Percentiles rank a stretch among this genome's conserved stretches.
These are phyloP conservation scores for Conger conger DNA, from an alignment of 2,113 vertebrate genomes.

Conservation along the genomic window DNA sequence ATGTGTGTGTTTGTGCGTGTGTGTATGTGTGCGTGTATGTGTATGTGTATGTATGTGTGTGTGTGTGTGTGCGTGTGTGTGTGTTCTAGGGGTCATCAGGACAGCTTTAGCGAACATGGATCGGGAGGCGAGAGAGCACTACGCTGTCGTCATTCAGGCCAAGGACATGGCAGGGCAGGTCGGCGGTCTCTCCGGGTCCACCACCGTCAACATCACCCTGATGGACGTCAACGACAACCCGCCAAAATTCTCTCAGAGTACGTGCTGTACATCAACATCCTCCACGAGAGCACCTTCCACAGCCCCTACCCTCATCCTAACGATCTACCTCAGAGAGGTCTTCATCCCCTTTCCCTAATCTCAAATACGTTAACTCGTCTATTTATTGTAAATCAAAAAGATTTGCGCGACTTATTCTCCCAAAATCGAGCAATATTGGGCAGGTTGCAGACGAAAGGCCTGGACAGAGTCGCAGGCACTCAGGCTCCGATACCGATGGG, in stretches of 20 bases:
- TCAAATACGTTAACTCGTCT: too few species aligned
- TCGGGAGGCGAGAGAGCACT: constrained; percentile 94
- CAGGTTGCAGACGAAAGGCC: too few species aligned
- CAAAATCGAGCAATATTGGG: too few species aligned
- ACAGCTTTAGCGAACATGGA: constrained; percentile 96
- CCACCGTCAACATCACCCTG: constrained; percentile 94
- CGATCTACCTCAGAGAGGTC: too few species aligned
- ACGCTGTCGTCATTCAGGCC: constrained; percentile 96
- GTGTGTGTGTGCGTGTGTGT: constrained; percentile 16
- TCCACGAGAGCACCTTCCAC: not conserved
- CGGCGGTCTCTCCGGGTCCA: constrained; percentile 92
- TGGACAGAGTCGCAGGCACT: too few species aligned
- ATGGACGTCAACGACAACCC: constrained; percentile 98
- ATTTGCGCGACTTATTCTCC: too few species aligned
- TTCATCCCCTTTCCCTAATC: too few species aligned
- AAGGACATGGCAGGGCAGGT: constrained; percentile 99
- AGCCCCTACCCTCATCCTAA: too few species aligned
- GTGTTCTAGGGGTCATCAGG: constrained; percentile 86
- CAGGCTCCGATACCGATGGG: too few species aligned
- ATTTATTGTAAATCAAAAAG: too few species aligned
- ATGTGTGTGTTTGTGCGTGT: too few species aligned
- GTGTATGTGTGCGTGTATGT: too few species aligned
- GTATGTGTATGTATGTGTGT: not conserved
- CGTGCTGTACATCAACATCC: constrained; percentile 50
- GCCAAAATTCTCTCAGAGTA: constrained; percentile 92